Base-by-base conservation (phyloP, 2,797 vertebrate species). In the Chaenodraco wilsoni region DNA sequence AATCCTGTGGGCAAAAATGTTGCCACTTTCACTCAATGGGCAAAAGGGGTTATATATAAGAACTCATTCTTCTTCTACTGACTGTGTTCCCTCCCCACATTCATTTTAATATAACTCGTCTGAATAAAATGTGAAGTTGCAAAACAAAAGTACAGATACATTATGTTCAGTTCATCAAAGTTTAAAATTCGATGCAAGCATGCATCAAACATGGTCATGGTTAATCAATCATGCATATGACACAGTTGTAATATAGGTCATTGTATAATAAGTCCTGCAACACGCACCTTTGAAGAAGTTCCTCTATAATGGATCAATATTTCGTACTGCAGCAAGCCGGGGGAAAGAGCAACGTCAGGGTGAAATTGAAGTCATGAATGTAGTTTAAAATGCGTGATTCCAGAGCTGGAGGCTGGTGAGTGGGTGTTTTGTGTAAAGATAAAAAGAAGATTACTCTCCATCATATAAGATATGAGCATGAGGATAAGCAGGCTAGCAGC, bases 91-190 rank as follows among this genome's bases (percentile, higher is more conserved):
- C 10, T 64, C 72, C 56, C 21, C 31, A 60, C 69, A 70, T 48
- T 74, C 51, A 72, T 80, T 85, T 60, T 44, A 62, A 74, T 89
- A 85, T 89, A 87, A 84, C 65, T 79, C 46, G 84, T 90, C 31
- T 79, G 49, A 91, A 87, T 87, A 87, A 89, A 88, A 81, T 72
- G 61, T 74, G 46, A 68, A 69, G 71, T 78, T 76, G 63, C n/a
- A 72, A 69, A 69, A 59, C 16, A 69, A 6, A 65, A 13, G 23
- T 23, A 23, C 23, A 37, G 33, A 7, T 37, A 37, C 33, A 72
- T 59, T 59, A 65, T 69, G 33, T 60, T 60, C 12, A 62, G 45
- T 68, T 40, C 3, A 9, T 73, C 44, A 48, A n/a, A 70, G 50
- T 70, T 69, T 14, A 31, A 37, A 68, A 51, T 21, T 23, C 43